Evolutionary conservation across 2,113 vertebrate species (phyloP).

Genomic region (Microtus oregoni): DNA sequence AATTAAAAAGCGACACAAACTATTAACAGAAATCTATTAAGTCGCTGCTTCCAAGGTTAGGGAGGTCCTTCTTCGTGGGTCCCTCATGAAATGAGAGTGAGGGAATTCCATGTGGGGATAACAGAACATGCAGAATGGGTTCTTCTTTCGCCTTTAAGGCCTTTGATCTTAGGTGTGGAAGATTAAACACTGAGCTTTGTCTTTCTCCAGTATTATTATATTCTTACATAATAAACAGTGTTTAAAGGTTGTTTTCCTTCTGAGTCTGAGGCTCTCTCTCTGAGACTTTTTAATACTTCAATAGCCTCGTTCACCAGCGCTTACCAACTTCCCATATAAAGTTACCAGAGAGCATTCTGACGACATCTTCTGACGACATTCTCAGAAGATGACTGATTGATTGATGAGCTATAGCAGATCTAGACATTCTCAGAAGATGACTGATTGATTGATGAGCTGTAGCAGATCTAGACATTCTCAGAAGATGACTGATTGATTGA

Average conservation of each 20-base stretch:
- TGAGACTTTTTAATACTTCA: not conserved
- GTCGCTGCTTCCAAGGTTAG: not conserved
- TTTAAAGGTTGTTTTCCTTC: constrained; percentile 1
- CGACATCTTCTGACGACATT: not conserved
- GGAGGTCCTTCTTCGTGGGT: not conserved
- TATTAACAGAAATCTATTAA: not conserved
- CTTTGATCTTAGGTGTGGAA: not conserved
- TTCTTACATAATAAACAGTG: constrained; percentile 2
- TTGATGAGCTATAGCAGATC: not conserved
- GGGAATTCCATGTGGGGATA: not conserved
- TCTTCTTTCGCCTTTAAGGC: not conserved
- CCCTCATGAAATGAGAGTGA: not conserved
- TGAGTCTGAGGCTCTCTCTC: not conserved
- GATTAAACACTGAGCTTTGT: not conserved
- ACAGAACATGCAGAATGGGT: not conserved
- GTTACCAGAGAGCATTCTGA: not conserved
- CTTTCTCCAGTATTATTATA: not conserved
- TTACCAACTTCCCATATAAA: not conserved
- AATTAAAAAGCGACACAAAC: not conserved
- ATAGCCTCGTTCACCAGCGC: not conserved
- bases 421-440: not conserved
- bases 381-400: not conserved
- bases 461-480: not conserved
- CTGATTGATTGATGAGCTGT: not conserved
- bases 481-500: not conserved